Evolutionary conservation across 2,888 invertebrate genomes (phyloP).

Genomic region (Tipula vernalis): DNA sequence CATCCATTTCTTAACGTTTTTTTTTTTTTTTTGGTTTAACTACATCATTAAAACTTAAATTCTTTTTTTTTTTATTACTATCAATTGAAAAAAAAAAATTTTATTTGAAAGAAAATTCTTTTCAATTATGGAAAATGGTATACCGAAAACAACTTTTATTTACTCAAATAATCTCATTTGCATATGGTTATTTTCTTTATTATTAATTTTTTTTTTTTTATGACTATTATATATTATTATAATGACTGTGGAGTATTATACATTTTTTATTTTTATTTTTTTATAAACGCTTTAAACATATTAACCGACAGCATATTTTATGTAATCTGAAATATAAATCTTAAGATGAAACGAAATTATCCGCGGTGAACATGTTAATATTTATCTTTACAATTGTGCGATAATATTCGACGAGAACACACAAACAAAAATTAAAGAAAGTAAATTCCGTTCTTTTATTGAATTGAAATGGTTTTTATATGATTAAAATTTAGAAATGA

Average conservation of each 20-base stretch:
- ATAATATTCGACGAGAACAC: background rate
- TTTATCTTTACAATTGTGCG: background rate
- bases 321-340: background rate
- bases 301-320: background rate
- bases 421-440: background rate
- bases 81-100: background rate
- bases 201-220: background rate
- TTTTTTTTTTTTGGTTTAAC: background rate
- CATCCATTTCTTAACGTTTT: background rate
- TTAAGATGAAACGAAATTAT: background rate
- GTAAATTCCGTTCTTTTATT: background rate
- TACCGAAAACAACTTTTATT: background rate
- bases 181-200: background rate
- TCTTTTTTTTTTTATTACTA: background rate
- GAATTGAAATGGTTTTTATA: background rate
- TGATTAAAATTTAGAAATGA: background rate
- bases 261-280: background rate
- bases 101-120: background rate
- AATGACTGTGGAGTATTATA: background rate
- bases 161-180: background rate
- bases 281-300: background rate
- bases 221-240: too few relatives aligned
- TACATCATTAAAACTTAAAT: background rate
- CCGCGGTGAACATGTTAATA: background rate
- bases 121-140: background rate